phyloP scores from a whole-genome alignment of 2,797 vertebrate species.

The Nothura maculosa region DNA sequence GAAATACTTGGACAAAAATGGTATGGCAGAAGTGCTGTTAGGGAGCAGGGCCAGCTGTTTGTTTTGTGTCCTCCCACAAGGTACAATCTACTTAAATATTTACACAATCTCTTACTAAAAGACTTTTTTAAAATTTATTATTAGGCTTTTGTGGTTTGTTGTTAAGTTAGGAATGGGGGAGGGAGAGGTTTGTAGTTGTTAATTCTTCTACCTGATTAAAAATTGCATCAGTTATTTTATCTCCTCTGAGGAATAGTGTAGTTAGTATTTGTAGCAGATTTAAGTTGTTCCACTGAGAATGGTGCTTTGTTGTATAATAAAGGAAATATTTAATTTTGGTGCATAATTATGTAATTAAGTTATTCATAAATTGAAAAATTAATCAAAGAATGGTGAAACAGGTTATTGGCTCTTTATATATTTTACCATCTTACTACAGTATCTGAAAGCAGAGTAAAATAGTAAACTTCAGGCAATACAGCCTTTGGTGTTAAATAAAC shows the following conservation, averaged over 20 bases:
- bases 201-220: background rate
- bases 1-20: background rate
- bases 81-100: conserved; percentile 67
- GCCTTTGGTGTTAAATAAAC: background rate
- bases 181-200: background rate
- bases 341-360: background rate
- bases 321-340: background rate
- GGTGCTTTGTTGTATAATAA: background rate
- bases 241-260: background rate
- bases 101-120: conserved; percentile 27
- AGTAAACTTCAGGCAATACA: background rate
- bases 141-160: background rate
- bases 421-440: background rate
- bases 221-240: background rate
- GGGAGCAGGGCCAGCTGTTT: conserved; percentile 33
- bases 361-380: too few species aligned
- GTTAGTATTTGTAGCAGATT: background rate
- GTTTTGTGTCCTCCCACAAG: conserved; percentile 43
- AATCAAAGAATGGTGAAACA: too few species aligned
- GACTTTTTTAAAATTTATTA: background rate
- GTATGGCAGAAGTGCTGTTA: background rate
- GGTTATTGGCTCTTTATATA: background rate
- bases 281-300: background rate
- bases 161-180: background rate
- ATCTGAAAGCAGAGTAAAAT: background rate